Conservation (phyloP, 2,797 vertebrate species). For the Chrosomus eos region DNA sequence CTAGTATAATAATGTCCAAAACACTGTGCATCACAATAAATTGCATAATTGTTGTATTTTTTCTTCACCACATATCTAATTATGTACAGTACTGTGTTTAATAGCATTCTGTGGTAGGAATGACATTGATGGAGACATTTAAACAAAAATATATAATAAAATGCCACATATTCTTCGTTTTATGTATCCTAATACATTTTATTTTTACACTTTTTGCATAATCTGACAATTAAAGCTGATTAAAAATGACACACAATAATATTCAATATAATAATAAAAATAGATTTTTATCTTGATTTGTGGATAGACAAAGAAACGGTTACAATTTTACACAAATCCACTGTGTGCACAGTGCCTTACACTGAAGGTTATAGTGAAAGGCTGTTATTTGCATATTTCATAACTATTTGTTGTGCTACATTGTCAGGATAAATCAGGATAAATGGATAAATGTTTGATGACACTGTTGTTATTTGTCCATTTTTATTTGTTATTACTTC, state of each 20-base stretch:
- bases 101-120: background rate
- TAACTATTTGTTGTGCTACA: background rate
- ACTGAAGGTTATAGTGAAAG: background rate
- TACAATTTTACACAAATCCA: too few relatives aligned
- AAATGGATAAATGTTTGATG: constrained; percentile 57
- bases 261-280: background rate
- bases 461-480: constrained; percentile 41
- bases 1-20: background rate
- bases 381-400: constrained; percentile 12
- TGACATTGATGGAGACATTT: background rate
- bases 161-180: background rate
- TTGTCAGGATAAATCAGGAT: too few relatives aligned
- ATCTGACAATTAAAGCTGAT: background rate
- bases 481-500: constrained; percentile 39
- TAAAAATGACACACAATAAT: background rate
- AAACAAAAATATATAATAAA: background rate
- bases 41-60: background rate
- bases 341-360: too few relatives aligned
- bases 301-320: too few relatives aligned
- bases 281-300: too few relatives aligned
- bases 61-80: background rate
- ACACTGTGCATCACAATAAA: background rate
- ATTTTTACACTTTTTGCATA: background rate
- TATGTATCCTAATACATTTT: background rate
- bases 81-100: background rate